Evolutionary conservation across 2,888 invertebrate species (phyloP).

Genomic region (Pilophorus perplexus): DNA sequence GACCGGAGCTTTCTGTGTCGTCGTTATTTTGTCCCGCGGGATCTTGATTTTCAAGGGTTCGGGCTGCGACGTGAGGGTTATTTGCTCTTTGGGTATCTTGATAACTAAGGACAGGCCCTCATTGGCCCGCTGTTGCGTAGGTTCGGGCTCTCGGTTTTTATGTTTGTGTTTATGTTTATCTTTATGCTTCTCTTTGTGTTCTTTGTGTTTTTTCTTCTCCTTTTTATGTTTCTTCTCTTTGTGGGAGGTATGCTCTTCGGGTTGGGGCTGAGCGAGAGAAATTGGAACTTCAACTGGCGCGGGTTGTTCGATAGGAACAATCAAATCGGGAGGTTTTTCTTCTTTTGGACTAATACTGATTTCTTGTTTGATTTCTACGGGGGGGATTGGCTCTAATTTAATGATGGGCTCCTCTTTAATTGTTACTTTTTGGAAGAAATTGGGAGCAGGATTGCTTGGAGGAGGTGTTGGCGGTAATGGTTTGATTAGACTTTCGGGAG

Average conservation of each 20-base stretch:
- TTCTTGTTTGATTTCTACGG: conserved; percentile 31
- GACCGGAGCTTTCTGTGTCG: conserved; percentile 50
- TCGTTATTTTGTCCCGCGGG: conserved; percentile 66
- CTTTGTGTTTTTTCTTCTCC: conserved; percentile 53
- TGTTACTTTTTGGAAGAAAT: neutral
- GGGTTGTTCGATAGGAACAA: too few relatives aligned
- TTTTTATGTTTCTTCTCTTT: conserved; percentile 37
- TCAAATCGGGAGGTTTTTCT: conserved; percentile 36
- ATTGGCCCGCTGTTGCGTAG: too few relatives aligned
- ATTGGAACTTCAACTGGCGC: too few relatives aligned
- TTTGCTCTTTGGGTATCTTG: conserved; percentile 62
- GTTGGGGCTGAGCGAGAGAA: conserved; percentile 22
- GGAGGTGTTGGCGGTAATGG: conserved; percentile 9
- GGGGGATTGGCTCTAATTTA: conserved; percentile 14
- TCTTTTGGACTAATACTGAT: conserved; percentile 28
- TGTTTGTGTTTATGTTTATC: conserved; percentile 58
- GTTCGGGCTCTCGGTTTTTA: conserved; percentile 51
- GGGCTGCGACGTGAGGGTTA: conserved; percentile 50
- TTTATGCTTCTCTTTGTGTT: conserved; percentile 65
- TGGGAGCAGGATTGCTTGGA: neutral
- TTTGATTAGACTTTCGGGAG: conserved; percentile 37
- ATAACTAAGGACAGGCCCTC: too few relatives aligned
- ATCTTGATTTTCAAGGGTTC: conserved; percentile 75
- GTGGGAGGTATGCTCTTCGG: conserved; percentile 30
- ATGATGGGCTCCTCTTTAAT: conserved; percentile 19